Conservation (phyloP, 2,113 vertebrate genomes). For the Mystacornis crossleyi region DNA sequence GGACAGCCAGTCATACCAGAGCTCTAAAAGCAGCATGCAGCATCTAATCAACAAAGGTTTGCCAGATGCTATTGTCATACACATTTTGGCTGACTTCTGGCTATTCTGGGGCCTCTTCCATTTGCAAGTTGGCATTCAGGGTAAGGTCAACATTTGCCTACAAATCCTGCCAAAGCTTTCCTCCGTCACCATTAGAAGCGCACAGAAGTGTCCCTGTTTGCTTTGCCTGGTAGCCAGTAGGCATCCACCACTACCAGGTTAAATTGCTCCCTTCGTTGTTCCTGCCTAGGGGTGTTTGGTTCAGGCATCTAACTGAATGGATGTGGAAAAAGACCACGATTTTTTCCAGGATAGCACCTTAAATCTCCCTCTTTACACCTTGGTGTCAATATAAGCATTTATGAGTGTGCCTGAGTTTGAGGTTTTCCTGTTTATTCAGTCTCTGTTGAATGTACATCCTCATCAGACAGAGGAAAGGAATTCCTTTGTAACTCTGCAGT, state of each 20-base stretch:
- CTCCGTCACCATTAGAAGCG: not conserved
- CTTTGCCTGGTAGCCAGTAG: not conserved
- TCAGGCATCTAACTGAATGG: not conserved
- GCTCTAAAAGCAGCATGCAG: not conserved
- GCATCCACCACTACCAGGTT: not conserved
- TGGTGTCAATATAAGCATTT: not conserved
- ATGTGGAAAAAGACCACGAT: not conserved
- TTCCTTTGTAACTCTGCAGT: not conserved
- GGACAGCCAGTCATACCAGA: not conserved
- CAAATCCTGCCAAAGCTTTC: not conserved
- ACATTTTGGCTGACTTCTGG: not conserved
- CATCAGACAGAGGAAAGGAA: not conserved
- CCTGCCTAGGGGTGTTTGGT: not conserved
- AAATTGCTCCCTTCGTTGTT: not conserved
- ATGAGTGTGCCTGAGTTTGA: not conserved
- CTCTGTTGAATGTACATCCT: not conserved
- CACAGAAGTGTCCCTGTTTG: not conserved
- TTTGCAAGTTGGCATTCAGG: not conserved
- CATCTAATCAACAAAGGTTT: not conserved
- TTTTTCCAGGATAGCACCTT: not conserved
- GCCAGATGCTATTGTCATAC: not conserved
- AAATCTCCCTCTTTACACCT: not conserved
- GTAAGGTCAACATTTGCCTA: not conserved
- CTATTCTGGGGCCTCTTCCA: not conserved
- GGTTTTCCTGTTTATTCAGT: not conserved